Percentiles rank a stretch among this genome's conserved stretches.
Evolutionary conservation across 2,797 vertebrate genomes (phyloP).

Genomic region (Leuciscus waleckii): DNA sequence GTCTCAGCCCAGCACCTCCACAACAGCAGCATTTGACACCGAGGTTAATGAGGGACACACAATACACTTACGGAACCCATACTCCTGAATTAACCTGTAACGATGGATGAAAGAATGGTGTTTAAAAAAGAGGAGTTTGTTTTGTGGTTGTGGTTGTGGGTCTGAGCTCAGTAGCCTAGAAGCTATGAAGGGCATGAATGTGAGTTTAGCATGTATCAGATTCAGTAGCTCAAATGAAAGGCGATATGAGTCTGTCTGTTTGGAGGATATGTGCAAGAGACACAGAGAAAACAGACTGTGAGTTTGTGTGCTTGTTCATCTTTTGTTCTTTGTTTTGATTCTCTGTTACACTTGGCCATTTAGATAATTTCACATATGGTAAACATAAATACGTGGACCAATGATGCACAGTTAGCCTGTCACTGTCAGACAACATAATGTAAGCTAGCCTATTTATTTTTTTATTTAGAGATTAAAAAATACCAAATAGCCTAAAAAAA

Average conservation of each 20-base stretch:
- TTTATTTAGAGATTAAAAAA: no score
- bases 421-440: no score
- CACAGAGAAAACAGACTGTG: background rate
- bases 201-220: slow-evolving; percentile 32
- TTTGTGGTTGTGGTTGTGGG: slow-evolving; percentile 16
- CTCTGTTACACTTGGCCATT: background rate
- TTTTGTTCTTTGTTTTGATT: background rate
- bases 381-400: background rate
- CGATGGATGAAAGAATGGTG: background rate
- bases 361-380: background rate
- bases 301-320: background rate
- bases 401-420: background rate
- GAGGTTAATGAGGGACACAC: slow-evolving; percentile 28
- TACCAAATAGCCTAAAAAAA: no score
- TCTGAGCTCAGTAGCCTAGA: background rate
- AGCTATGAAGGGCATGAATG: background rate
- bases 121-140: background rate
- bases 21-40: slow-evolving; percentile 32
- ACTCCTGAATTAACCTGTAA: background rate
- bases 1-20: slow-evolving; percentile 35
- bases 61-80: background rate
- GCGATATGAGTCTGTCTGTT: slow-evolving; percentile 5
- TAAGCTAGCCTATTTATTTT: no score
- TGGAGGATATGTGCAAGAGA: background rate
- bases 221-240: slow-evolving; percentile 32